A percentile compares a stretch with the other conserved stretches of the same genome.
These are phyloP conservation scores for Tenualosa ilisha DNA, from an alignment of 2,797 vertebrate species.

Conservation along the genomic window DNA sequence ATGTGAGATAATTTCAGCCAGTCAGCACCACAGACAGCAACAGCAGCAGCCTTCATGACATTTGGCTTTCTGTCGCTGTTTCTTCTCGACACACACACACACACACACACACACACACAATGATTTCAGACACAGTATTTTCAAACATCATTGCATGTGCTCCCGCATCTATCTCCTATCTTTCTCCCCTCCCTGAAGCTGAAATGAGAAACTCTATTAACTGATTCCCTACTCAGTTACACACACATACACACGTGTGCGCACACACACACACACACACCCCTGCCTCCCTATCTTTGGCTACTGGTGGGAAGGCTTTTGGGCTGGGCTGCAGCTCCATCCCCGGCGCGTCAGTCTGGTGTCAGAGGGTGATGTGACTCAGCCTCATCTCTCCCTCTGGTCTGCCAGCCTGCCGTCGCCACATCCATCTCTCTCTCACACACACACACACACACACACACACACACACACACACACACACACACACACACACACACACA, in stretches of 20 bases:
- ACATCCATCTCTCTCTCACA: neutral
- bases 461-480: neutral
- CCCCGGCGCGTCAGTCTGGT: neutral
- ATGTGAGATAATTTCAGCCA: neutral
- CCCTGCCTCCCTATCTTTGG: neutral
- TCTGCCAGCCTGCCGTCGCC: slow-evolving; percentile 7
- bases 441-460: slow-evolving; percentile 8
- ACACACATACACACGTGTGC: neutral
- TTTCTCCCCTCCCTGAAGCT: neutral
- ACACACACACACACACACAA: neutral
- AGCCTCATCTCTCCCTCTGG: neutral
- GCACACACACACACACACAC: neutral
- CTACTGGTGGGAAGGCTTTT: neutral
- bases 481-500: neutral
- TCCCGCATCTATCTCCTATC: neutral
- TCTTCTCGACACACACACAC: neutral
- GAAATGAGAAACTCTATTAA: slow-evolving; percentile 1
- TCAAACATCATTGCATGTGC: neutral
- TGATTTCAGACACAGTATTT: neutral
- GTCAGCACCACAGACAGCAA: neutral
- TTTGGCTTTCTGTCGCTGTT: neutral
- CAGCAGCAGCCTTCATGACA: neutral
- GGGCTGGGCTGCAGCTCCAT: neutral
- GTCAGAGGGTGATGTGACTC: neutral
- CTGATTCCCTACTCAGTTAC: neutral